phyloP scores from a whole-genome alignment of 2,888 invertebrate species.

The Stenodera caucasica region DNA sequence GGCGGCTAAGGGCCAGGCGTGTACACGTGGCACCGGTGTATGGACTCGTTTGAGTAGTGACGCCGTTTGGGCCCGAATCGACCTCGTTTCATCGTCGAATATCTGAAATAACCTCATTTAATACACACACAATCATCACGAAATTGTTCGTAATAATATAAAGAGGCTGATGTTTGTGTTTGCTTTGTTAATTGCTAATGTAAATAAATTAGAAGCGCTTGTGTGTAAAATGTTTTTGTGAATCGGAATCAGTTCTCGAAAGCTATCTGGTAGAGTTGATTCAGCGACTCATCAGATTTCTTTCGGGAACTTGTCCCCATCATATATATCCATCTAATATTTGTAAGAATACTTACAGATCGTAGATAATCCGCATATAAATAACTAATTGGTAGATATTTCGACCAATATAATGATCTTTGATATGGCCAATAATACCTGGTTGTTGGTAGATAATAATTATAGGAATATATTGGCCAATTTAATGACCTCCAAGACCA shows the following conservation, averaged over 20 bases:
- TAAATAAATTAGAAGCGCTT: slow-evolving; percentile 11
- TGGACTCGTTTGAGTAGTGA: slow-evolving; percentile 74
- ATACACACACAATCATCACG: slow-evolving; percentile 4
- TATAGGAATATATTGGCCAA: slow-evolving; percentile 32
- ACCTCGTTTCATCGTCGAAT: slow-evolving; percentile 81
- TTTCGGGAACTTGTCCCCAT: slow-evolving; percentile 1
- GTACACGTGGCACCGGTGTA: slow-evolving; percentile 72
- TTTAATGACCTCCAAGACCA: slow-evolving; percentile 34
- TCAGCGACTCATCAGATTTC: background rate
- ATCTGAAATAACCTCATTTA: slow-evolving; percentile 59
- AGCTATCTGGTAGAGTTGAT: background rate
- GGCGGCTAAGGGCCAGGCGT: slow-evolving; percentile 54
- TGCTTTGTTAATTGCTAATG: slow-evolving; percentile 9
- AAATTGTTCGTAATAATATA: no score
- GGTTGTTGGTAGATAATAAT: slow-evolving; percentile 8
- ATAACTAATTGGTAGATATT: slow-evolving; percentile 24
- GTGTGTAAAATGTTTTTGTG: background rate
- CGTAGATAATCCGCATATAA: slow-evolving; percentile 16
- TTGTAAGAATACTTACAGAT: slow-evolving; percentile 22
- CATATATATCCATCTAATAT: no score
- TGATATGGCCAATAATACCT: slow-evolving; percentile 12
- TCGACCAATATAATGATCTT: slow-evolving; percentile 23
- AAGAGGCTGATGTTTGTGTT: no score
- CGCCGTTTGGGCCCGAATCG: slow-evolving; percentile 77
- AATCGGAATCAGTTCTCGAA: background rate